These are phyloP conservation scores for Phrixothrix hirtus DNA, from an alignment of 2,888 invertebrate genomes.

Conservation along the genomic window DNA sequence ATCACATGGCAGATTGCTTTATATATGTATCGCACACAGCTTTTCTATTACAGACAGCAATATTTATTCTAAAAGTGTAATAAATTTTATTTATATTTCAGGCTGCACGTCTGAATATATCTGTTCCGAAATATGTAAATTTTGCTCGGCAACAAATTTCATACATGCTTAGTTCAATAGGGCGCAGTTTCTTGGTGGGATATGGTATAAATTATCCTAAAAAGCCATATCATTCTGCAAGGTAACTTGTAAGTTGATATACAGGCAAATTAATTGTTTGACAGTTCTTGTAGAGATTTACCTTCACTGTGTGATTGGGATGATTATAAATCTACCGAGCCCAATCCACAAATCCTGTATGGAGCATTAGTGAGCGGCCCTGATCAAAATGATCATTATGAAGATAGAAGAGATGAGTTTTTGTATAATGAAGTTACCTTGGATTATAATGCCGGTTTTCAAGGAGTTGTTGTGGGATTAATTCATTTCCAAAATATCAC, in stretches of 20 bases:
- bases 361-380: conserved; percentile 65
- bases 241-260: conserved; percentile 46
- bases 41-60: no score
- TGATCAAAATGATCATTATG: conserved; percentile 59
- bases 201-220: conserved; percentile 60
- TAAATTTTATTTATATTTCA: no score
- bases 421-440: conserved; percentile 62
- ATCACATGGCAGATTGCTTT: no score
- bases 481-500: conserved; percentile 42
- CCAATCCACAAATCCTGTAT: conserved; percentile 60
- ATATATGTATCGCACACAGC: no score
- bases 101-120: conserved; percentile 52
- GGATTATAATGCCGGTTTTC: conserved; percentile 63
- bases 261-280: no score
- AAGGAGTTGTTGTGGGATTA: conserved; percentile 59
- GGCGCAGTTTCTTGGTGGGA: conserved; percentile 61
- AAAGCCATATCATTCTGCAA: conserved; percentile 61
- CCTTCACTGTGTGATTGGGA: conserved; percentile 59
- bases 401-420: conserved; percentile 60
- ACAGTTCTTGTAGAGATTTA: conserved; percentile 59
- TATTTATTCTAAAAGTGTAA: no score
- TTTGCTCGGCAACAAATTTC: conserved; percentile 61
- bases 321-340: conserved; percentile 51
- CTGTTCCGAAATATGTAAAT: conserved; percentile 51
- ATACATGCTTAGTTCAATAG: conserved; percentile 60